Evolutionary conservation across 2,113 vertebrate species (phyloP).

Genomic region (Ciconia maguari): DNA sequence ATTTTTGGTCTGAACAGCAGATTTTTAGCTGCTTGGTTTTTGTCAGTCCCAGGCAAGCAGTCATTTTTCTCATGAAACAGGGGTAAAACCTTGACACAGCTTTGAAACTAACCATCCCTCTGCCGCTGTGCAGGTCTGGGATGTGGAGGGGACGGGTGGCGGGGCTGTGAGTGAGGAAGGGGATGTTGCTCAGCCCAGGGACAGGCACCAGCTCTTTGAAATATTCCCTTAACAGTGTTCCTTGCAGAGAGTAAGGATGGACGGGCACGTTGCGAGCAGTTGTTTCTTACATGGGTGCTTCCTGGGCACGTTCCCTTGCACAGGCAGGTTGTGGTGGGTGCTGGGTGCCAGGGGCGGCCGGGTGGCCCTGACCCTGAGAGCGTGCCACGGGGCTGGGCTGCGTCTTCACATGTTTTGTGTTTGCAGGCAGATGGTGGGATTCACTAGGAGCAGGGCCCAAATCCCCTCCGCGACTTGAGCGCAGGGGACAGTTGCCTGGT

Average conservation of each 20-base stretch:
- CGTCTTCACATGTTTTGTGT: rapidly evolving
- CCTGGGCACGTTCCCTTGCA: background rate
- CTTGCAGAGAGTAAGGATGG: background rate
- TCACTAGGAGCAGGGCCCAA: background rate
- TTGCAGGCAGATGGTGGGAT: background rate
- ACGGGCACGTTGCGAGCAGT: background rate
- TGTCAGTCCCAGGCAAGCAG: background rate
- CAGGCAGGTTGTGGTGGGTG: background rate
- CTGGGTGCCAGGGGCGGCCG: background rate
- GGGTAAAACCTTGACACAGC: background rate
- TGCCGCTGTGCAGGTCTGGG: background rate
- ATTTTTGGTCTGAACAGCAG: background rate
- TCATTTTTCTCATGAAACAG: background rate
- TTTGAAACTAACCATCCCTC: background rate
- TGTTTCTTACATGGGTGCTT: background rate
- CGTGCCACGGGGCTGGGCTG: rapidly evolving
- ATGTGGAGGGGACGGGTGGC: rapidly evolving
- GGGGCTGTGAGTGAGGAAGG: background rate
- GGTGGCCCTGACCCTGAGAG: background rate
- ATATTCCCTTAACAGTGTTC: background rate
- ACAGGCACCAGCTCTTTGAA: background rate
- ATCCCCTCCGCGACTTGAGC: background rate
- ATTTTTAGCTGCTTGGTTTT: background rate
- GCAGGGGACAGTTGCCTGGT: background rate
- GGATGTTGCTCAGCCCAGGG: background rate